phyloP scores from a whole-genome alignment of 1,140 invertebrate genomes.

The Holcopasites calliopsidis region DNA sequence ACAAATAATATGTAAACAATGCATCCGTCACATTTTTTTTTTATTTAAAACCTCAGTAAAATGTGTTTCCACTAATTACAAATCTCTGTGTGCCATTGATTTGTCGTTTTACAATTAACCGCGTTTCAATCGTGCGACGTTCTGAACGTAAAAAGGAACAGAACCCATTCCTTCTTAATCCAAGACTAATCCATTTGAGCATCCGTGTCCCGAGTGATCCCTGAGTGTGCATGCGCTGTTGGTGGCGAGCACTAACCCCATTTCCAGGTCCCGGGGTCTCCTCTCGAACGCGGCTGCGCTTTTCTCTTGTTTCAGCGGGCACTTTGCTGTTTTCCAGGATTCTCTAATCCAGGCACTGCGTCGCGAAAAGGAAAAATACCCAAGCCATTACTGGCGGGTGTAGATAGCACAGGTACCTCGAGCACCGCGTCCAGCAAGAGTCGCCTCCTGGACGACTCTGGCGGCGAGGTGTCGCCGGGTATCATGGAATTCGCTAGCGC shows the following conservation, averaged over 20 bases:
- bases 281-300: conserved; percentile 79
- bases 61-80: conserved; percentile 41
- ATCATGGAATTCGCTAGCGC: conserved; percentile 73
- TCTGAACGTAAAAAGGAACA: no score
- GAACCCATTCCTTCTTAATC: background rate
- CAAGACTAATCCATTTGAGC: conserved; percentile 15
- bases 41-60: conserved; percentile 28
- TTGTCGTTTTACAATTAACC: conserved; percentile 40
- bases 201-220: conserved; percentile 27
- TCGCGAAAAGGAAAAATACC: conserved; percentile 90
- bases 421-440: conserved; percentile 81
- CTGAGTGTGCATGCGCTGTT: conserved; percentile 76
- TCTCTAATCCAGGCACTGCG: conserved; percentile 90
- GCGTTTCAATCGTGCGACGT: conserved; percentile 4
- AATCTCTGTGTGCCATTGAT: conserved; percentile 41
- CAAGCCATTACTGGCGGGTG: conserved; percentile 89
- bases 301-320: conserved; percentile 86
- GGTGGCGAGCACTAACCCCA: conserved; percentile 78
- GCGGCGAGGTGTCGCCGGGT: conserved; percentile 70
- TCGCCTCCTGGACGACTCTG: conserved; percentile 79
- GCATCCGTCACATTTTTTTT: conserved; percentile 23
- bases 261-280: conserved; percentile 78
- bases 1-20: conserved; percentile 26
- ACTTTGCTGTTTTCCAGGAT: conserved; percentile 92
- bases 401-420: conserved; percentile 79